Percentiles rank a stretch among this genome's conserved stretches.
These are phyloP conservation scores for Lanistes nyassanus DNA, from an alignment of 1,140 invertebrate species.

Conservation along the genomic window DNA sequence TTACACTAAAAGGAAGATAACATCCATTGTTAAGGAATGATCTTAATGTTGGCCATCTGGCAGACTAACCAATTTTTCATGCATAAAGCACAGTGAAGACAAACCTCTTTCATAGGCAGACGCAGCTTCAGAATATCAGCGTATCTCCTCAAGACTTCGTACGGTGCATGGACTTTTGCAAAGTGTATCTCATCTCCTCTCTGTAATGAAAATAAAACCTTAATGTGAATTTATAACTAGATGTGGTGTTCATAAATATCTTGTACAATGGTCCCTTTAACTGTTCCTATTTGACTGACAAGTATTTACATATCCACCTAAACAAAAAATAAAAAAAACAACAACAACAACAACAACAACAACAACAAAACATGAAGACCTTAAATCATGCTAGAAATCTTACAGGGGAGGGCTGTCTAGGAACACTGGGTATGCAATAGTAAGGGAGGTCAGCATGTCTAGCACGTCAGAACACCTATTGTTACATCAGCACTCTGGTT, in stretches of 20 bases:
- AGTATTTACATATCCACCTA: too few species aligned
- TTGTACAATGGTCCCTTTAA: too few species aligned
- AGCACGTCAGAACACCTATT: too few species aligned
- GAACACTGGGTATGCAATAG: too few species aligned
- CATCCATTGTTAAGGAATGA: background rate
- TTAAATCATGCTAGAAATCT: background rate
- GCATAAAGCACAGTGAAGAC: constrained; percentile 17
- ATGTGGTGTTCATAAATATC: background rate
- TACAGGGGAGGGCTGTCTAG: background rate
- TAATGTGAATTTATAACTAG: background rate
- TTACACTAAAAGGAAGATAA: background rate
- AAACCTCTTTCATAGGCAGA: constrained; percentile 75
- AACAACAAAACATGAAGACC: too few species aligned
- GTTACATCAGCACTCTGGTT: too few species aligned
- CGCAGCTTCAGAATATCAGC: constrained; percentile 92
- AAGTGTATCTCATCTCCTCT: constrained; percentile 69
- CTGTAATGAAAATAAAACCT: constrained; percentile 33
- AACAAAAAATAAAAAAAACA: too few species aligned
- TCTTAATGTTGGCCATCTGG: background rate
- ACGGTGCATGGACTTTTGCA: constrained; percentile 91
- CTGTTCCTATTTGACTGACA: too few species aligned
- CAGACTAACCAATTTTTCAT: background rate
- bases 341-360: too few species aligned
- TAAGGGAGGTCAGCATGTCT: too few species aligned
- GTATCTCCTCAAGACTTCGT: constrained; percentile 86